phyloP scores from a whole-genome alignment of 1,140 invertebrate species.

The Scaptomyza hsui region DNA sequence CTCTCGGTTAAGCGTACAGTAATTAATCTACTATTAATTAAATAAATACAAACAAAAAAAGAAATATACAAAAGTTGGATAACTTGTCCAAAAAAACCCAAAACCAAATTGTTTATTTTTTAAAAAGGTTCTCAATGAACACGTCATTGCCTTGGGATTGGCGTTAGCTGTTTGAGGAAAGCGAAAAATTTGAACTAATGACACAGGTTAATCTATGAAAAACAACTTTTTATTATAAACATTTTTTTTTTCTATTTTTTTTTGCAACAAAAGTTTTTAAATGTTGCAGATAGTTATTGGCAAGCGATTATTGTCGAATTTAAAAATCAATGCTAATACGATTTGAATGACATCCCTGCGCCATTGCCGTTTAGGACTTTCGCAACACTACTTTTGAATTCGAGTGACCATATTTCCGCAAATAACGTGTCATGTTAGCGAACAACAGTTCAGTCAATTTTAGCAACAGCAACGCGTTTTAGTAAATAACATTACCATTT shows the following conservation, averaged over 20 bases:
- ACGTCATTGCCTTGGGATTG: not conserved
- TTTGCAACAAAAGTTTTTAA: no score
- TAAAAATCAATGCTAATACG: not conserved
- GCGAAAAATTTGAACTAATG: not conserved
- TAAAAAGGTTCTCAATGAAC: not conserved
- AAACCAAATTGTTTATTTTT: not conserved
- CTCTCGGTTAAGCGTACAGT: slow-evolving; percentile 79
- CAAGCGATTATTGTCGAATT: not conserved
- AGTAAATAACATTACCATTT: slow-evolving; percentile 40
- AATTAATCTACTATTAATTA: slow-evolving; percentile 82
- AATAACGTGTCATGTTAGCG: not conserved
- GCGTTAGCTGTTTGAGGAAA: not conserved
- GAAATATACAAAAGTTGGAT: slow-evolving; percentile 30
- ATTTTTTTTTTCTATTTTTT: no score
- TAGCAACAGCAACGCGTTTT: not conserved
- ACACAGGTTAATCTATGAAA: no score
- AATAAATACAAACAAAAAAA: slow-evolving; percentile 69
- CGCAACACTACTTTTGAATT: slow-evolving; percentile 16
- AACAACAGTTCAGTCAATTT: slow-evolving; percentile 6
- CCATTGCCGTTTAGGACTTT: not conserved
- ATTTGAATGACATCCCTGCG: not conserved
- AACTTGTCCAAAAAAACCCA: slow-evolving; percentile 18
- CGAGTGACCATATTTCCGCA: not conserved
- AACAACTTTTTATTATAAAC: no score
- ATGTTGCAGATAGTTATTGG: not conserved